These are phyloP conservation scores for Lycia hirtaria DNA, from an alignment of 2,888 invertebrate species.

Conservation along the genomic window DNA sequence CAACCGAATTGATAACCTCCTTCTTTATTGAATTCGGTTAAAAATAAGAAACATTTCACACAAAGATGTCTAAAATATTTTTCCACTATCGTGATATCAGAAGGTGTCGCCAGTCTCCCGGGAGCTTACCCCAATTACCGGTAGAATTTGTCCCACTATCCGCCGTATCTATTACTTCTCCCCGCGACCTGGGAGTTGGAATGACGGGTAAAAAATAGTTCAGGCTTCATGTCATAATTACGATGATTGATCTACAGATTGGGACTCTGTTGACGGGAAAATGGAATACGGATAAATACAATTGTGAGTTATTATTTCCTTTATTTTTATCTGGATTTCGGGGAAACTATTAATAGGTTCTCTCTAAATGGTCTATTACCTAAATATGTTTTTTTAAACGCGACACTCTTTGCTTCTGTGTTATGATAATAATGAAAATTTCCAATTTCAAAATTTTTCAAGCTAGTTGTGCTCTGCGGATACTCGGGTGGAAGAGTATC, in stretches of 20 bases:
- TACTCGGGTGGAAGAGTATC: too few species aligned
- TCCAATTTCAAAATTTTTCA: too few species aligned
- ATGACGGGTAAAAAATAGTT: slow-evolving; percentile 67
- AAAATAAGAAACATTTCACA: neutral
- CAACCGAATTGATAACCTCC: too few species aligned
- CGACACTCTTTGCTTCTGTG: too few species aligned
- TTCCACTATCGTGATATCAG: slow-evolving; percentile 6
- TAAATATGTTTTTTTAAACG: too few species aligned
- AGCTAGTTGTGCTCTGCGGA: too few species aligned
- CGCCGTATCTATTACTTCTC: slow-evolving; percentile 74
- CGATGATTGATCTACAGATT: slow-evolving; percentile 60
- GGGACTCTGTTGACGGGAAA: slow-evolving; percentile 12
- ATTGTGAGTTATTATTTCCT: too few species aligned
- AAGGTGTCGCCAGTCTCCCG: slow-evolving; percentile 24
- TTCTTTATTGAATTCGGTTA: neutral
- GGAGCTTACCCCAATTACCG: slow-evolving; percentile 28
- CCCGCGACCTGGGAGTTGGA: slow-evolving; percentile 64
- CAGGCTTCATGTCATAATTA: slow-evolving; percentile 57
- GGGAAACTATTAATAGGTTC: too few species aligned
- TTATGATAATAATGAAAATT: too few species aligned
- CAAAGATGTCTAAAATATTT: neutral
- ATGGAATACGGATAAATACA: neutral
- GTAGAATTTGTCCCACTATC: slow-evolving; percentile 76
- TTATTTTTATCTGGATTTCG: too few species aligned
- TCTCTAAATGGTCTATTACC: too few species aligned